Conservation (phyloP, 2,113 vertebrate species). For the Clarias macrocephalus region DNA sequence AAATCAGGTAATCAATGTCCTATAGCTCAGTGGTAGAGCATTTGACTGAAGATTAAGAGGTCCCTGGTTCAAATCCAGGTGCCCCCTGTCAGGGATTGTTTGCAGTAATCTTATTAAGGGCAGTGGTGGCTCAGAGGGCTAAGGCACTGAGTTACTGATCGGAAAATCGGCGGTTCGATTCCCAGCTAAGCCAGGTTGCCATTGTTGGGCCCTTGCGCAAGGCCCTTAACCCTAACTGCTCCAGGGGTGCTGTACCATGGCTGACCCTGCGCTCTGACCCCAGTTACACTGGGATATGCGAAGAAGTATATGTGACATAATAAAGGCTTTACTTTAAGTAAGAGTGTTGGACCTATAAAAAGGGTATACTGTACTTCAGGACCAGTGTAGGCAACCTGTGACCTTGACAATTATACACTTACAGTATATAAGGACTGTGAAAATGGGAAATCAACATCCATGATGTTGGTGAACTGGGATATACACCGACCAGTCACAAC, state of each 20-base stretch:
- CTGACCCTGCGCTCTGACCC: too few relatives aligned
- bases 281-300: too few relatives aligned
- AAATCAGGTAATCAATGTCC: not conserved
- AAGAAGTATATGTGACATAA: too few relatives aligned
- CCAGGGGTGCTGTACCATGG: too few relatives aligned
- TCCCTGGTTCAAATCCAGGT: conserved; percentile 73
- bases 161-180: too few relatives aligned
- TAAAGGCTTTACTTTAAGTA: too few relatives aligned
- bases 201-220: too few relatives aligned
- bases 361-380: not conserved
- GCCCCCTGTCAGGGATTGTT: not conserved
- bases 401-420: not conserved
- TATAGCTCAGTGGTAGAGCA: conserved; percentile 88
- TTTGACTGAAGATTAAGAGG: conserved; percentile 84
- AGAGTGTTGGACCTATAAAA: not conserved
- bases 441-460: not conserved
- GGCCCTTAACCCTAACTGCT: too few relatives aligned
- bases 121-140: too few relatives aligned
- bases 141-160: too few relatives aligned
- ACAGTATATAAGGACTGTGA: not conserved
- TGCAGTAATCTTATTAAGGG: too few relatives aligned
- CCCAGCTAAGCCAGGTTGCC: too few relatives aligned
- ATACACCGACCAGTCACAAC: not conserved
- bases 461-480: not conserved
- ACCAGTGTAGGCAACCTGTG: not conserved